A percentile compares a stretch with the other conserved stretches of the same genome.
Conservation (phyloP, 2,113 vertebrate species). For the Nesogale talazaci region DNA sequence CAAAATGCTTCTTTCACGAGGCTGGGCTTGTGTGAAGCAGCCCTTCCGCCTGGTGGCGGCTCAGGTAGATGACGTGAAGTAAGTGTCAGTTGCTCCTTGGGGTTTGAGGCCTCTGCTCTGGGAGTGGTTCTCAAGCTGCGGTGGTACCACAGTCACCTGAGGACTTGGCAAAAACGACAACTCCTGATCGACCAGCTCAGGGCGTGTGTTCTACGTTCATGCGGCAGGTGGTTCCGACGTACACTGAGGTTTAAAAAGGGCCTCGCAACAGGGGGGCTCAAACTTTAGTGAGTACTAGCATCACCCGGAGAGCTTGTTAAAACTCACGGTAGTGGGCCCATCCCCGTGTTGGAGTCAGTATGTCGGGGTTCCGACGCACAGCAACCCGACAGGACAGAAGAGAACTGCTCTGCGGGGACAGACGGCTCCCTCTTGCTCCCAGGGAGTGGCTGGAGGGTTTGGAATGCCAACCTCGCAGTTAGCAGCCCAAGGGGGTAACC, state of each 20-base stretch:
- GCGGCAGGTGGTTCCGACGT: not conserved
- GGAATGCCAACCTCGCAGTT: too few relatives aligned
- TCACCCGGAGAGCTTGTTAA: not conserved
- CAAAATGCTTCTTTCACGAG: not conserved
- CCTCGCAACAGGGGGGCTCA: not conserved
- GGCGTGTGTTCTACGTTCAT: not conserved
- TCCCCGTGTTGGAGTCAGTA: not conserved
- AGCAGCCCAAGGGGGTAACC: too few relatives aligned
- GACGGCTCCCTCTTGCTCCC: too few relatives aligned
- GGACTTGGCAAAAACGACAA: not conserved
- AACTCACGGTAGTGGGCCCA: not conserved
- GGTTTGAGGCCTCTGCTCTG: not conserved
- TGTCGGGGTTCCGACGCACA: not conserved
- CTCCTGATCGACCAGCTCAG: not conserved
- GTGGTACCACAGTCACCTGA: not conserved
- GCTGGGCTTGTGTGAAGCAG: not conserved
- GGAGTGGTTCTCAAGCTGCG: not conserved
- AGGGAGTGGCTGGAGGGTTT: too few relatives aligned
- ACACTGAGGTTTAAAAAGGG: not conserved
- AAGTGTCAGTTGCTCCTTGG: not conserved
- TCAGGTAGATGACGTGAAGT: conserved; percentile 12
- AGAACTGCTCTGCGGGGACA: too few relatives aligned
- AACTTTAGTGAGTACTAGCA: not conserved
- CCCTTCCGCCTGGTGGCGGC: not conserved
- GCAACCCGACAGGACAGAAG: too few relatives aligned